A percentile compares a stretch with the other conserved stretches of the same genome.
Evolutionary conservation across 2,113 vertebrate species (phyloP).

Genomic region (Perognathus longimembris): DNA sequence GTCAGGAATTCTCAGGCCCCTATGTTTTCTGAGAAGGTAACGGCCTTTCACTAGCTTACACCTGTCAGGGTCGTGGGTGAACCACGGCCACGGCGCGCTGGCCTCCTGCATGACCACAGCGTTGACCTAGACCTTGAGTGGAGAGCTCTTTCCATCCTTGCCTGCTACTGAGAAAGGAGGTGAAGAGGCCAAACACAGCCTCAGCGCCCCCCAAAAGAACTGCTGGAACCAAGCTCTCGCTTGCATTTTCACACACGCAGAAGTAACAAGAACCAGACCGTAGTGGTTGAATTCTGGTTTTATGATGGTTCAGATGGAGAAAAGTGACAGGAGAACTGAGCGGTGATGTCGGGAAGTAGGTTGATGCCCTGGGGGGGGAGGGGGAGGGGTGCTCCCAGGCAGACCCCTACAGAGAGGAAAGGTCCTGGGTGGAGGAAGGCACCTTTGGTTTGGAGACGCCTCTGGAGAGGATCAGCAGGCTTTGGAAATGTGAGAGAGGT

Average conservation of each 20-base stretch:
- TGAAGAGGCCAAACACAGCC: background rate
- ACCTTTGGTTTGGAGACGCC: background rate
- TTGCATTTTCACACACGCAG: conserved; percentile 3
- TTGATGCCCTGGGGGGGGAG: background rate
- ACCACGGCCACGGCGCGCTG: background rate
- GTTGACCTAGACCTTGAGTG: too few relatives aligned
- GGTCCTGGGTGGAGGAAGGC: background rate
- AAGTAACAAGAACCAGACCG: background rate
- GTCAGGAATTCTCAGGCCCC: background rate
- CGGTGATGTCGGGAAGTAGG: background rate
- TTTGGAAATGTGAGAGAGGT: conserved; percentile 32
- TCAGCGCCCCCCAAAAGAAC: background rate
- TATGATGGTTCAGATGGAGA: conserved; percentile 35
- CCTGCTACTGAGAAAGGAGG: background rate
- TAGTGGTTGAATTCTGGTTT: background rate
- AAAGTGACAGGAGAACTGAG: background rate
- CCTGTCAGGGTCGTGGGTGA: background rate
- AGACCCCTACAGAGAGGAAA: background rate
- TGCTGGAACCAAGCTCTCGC: background rate
- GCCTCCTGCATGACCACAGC: background rate
- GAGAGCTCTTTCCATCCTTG: background rate
- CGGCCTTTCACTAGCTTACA: background rate
- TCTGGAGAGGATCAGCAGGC: background rate
- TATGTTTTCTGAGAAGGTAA: background rate
- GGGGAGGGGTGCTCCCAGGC: background rate